These are phyloP conservation scores for Nephotettix cincticeps DNA, from an alignment of 1,140 invertebrate genomes.

Conservation along the genomic window DNA sequence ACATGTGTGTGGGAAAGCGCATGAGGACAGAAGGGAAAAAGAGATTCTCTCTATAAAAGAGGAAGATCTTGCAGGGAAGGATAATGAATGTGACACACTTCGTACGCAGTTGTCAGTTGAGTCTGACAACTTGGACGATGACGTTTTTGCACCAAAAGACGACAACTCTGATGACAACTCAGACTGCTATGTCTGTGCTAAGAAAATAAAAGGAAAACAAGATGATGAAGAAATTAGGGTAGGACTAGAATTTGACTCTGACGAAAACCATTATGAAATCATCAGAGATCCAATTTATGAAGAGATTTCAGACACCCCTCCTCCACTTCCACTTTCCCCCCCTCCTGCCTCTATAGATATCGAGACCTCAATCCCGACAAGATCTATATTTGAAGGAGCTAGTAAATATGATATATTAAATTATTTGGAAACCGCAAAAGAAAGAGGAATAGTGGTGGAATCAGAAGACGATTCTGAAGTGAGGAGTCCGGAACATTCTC, in stretches of 20 bases:
- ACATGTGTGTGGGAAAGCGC: conserved; percentile 60
- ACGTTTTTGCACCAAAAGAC: conserved; percentile 24
- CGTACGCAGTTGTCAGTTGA: conserved; percentile 7
- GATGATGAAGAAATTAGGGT: conserved; percentile 28
- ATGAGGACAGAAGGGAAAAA: not conserved
- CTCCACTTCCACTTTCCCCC: conserved; percentile 70
- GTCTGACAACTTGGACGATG: conserved; percentile 8
- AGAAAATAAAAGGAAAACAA: conserved; percentile 44
- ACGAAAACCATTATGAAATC: conserved; percentile 75
- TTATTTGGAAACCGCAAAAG: conserved; percentile 82
- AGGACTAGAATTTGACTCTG: conserved; percentile 52
- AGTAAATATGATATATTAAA: conserved; percentile 87
- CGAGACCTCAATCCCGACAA: conserved; percentile 37
- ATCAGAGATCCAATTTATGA: conserved; percentile 87
- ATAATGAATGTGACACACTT: not conserved
- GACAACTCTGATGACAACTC: conserved; percentile 14
- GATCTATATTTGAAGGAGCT: conserved; percentile 75
- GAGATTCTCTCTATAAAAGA: not conserved
- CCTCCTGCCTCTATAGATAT: conserved; percentile 55
- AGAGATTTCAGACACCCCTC: conserved; percentile 70
- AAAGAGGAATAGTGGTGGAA: conserved; percentile 57
- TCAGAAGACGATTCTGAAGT: conserved; percentile 45
- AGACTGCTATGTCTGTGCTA: conserved; percentile 17
- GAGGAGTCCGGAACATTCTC: conserved; percentile 31
- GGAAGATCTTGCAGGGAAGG: not conserved